These are phyloP conservation scores for Elanoides forficatus DNA, from an alignment of 2,113 vertebrate genomes.

Conservation along the genomic window DNA sequence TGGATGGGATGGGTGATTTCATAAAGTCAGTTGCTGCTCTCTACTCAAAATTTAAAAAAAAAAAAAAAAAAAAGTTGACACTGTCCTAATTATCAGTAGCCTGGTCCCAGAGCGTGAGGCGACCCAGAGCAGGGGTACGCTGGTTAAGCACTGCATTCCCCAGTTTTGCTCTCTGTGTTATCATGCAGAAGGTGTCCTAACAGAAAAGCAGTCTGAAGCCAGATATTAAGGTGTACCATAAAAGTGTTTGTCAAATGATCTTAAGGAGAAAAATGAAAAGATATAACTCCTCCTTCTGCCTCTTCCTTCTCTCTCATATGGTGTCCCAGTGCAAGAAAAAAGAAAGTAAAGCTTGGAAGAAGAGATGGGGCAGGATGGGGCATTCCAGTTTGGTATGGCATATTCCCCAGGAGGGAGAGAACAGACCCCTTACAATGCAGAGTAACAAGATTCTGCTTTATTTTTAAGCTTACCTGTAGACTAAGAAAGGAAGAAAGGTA, in stretches of 20 bases:
- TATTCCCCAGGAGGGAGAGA: neutral
- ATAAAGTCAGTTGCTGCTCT: neutral
- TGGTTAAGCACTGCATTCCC: neutral
- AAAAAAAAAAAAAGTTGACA: neutral
- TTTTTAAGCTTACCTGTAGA: neutral
- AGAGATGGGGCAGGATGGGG: neutral
- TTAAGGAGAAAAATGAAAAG: neutral
- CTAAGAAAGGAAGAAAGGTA: neutral
- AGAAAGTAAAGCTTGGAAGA: neutral
- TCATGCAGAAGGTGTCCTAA: neutral
- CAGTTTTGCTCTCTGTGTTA: neutral
- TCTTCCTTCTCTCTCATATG: rapidly evolving
- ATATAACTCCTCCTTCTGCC: neutral
- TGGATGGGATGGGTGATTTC: neutral
- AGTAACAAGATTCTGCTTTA: neutral
- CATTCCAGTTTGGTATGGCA: neutral
- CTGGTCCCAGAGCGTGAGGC: rapidly evolving
- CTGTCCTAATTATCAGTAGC: neutral
- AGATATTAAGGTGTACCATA: neutral
- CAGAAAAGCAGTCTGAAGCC: neutral
- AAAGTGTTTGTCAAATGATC: neutral
- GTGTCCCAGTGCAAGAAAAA: neutral
- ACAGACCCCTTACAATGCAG: neutral
- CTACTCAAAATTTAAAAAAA: neutral
- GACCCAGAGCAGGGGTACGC: neutral